Conservation (phyloP, 2,888 invertebrate species). For the Sylvicola cinctus region DNA sequence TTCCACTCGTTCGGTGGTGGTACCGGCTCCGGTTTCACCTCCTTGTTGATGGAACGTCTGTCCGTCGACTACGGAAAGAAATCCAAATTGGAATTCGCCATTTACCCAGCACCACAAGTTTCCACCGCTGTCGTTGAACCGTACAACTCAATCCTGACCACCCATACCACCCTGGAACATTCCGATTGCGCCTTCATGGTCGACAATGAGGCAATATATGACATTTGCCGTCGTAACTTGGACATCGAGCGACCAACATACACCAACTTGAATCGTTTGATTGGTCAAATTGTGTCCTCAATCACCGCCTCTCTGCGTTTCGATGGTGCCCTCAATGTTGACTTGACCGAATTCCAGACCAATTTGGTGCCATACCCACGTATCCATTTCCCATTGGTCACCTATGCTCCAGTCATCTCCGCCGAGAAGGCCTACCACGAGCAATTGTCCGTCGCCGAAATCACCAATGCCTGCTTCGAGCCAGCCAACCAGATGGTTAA, state of each 20-base stretch:
- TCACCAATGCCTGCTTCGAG: slow-evolving; percentile 89
- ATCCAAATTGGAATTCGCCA: slow-evolving; percentile 80
- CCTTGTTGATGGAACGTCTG: slow-evolving; percentile 76
- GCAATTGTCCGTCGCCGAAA: slow-evolving; percentile 74
- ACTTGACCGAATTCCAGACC: slow-evolving; percentile 85
- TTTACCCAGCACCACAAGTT: slow-evolving; percentile 86
- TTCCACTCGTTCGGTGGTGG: slow-evolving; percentile 86
- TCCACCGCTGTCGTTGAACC: slow-evolving; percentile 69
- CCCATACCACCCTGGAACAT: slow-evolving; percentile 74
- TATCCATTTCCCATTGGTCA: slow-evolving; percentile 83
- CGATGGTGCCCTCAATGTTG: slow-evolving; percentile 82
- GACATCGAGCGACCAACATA: slow-evolving; percentile 72
- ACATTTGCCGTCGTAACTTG: slow-evolving; percentile 69
- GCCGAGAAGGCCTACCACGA: slow-evolving; percentile 89
- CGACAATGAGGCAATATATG: slow-evolving; percentile 74
- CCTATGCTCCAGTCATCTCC: slow-evolving; percentile 85
- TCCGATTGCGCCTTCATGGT: slow-evolving; percentile 85
- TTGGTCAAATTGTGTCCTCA: slow-evolving; percentile 79
- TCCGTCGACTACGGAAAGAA: slow-evolving; percentile 88
- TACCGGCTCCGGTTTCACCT: slow-evolving; percentile 84
- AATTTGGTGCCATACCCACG: slow-evolving; percentile 87
- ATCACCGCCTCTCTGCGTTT: slow-evolving; percentile 84
- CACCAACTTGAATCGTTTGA: slow-evolving; percentile 69
- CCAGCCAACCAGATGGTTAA: slow-evolving; percentile 89
- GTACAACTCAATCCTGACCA: slow-evolving; percentile 83